Percentiles rank a stretch among this genome's conserved stretches.
These are phyloP conservation scores for Standfussiana lucernea DNA, from an alignment of 2,888 invertebrate species.

Conservation along the genomic window DNA sequence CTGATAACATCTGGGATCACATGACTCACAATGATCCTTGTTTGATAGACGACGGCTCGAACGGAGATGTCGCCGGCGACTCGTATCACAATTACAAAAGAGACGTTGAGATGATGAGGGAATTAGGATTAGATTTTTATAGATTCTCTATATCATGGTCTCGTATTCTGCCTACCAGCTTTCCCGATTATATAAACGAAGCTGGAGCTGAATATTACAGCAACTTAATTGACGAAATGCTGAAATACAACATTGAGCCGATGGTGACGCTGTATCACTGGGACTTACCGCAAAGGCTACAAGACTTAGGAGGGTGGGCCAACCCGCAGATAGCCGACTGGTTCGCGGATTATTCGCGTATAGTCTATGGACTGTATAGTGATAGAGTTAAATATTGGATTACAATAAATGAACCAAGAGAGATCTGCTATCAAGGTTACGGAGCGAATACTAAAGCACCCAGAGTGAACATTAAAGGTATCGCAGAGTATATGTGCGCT, in stretches of 20 bases:
- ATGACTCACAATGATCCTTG: conserved; percentile 87
- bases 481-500: conserved; percentile 86
- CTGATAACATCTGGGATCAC: conserved; percentile 92
- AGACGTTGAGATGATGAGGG: conserved; percentile 85
- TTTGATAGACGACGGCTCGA: conserved; percentile 87
- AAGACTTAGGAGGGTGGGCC: conserved; percentile 89
- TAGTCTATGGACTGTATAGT: conserved; percentile 83
- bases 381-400: conserved; percentile 89
- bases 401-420: conserved; percentile 90
- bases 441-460: conserved; percentile 76
- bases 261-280: conserved; percentile 90
- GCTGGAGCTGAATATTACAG: conserved; percentile 80
- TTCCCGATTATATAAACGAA: conserved; percentile 89
- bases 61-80: conserved; percentile 91
- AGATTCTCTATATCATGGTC: conserved; percentile 92
- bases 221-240: conserved; percentile 90
- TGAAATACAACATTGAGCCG: conserved; percentile 91
- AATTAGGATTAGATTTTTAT: conserved; percentile 87
- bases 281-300: conserved; percentile 88
- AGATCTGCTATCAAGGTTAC: conserved; percentile 83
- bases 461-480: conserved; percentile 76
- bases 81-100: conserved; percentile 91
- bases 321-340: conserved; percentile 84
- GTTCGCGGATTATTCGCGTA: conserved; percentile 85
- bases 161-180: conserved; percentile 91